Base-by-base conservation (phyloP, 2,113 vertebrate genomes). In the Cavia porcellus region DNA sequence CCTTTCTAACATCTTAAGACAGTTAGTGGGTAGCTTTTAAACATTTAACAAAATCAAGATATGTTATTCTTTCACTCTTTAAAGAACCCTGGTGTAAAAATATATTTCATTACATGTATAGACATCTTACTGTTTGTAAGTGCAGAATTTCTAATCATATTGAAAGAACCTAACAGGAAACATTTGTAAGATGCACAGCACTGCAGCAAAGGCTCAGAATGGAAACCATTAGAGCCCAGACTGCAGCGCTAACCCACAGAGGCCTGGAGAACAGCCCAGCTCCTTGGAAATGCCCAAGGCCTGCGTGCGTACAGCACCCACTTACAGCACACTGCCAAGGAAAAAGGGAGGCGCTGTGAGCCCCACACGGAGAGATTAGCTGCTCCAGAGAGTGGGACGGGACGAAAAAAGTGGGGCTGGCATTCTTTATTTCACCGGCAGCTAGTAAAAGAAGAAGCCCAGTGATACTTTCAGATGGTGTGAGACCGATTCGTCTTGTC, bases 181-280 rank as follows among this genome's bases (percentile, higher is more conserved):
- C 20, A 66, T 32, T 88, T 75, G 7, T 74, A 93, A 92, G 55
- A 84, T 96, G 55, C 4, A 92, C 90, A 94, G 81, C 47, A 38
- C 14, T 81, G 72, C 84, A 81, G 57, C 70, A 70, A 75, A 80
- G 50, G 52, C 52, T 90, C 50, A 66, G 66, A 75, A 70, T 28
- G 59, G 91, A 97, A 92, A 90, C 45, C 77, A 25, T 90, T 79
- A 55, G n/a, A 86, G 28, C 20, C 19, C 25, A 81, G 52, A 84
- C 19, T 92, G 24, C 61, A 95, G n/a, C 90, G 14, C 17, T 64
- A 50, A 62, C 66, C 92, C 88, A 90, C 85, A 88, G 77, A 95
- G 70, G 28, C 13, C 77, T 77, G 64, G 55, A 86, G 10, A 9
- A 9, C 59, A 38, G 52, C 70, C 91, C 86, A 2, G 3, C 3